These are phyloP conservation scores for Isaurus tuberculatus DNA, from an alignment of 92 coral and sea anemone genomes.

Conservation along the genomic window DNA sequence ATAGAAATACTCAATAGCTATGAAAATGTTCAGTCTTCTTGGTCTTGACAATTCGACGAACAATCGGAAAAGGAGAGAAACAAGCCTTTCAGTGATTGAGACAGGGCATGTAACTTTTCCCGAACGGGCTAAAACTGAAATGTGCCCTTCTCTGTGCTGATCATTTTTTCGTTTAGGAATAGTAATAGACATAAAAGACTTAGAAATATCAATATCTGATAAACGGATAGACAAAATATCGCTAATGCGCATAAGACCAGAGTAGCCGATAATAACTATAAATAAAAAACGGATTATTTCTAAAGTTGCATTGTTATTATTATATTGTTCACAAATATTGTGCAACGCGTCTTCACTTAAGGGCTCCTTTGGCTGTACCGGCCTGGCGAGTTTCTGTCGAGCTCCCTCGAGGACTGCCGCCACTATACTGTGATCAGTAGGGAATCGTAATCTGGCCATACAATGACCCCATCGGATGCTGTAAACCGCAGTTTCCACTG, in stretches of 20 bases:
- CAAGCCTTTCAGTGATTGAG: neutral
- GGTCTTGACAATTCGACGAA: constrained; percentile 12
- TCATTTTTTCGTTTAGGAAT: constrained; percentile 20
- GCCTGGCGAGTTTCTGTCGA: constrained; percentile 40
- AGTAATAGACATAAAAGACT: neutral
- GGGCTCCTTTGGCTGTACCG: constrained; percentile 56
- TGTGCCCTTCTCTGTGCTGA: constrained; percentile 15
- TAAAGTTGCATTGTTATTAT: neutral
- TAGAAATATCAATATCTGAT: neutral
- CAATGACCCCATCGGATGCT: constrained; percentile 48
- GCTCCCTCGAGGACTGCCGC: constrained; percentile 40
- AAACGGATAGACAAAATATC: constrained; percentile 12
- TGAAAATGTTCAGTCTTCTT: constrained; percentile 6
- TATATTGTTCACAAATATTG: neutral
- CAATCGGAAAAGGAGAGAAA: neutral
- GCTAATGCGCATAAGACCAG: constrained; percentile 14
- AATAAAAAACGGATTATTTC: constrained; percentile 7
- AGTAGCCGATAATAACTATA: neutral
- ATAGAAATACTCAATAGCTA: too few species aligned
- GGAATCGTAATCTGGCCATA: neutral
- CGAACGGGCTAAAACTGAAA: constrained; percentile 3
- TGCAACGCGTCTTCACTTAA: constrained; percentile 4
- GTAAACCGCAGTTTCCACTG: constrained; percentile 39
- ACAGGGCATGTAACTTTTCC: constrained; percentile 4
- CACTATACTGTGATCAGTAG: constrained; percentile 38